Evolutionary conservation across 2,797 vertebrate genomes (phyloP).

Genomic region (Chiloscyllium punctatum): DNA sequence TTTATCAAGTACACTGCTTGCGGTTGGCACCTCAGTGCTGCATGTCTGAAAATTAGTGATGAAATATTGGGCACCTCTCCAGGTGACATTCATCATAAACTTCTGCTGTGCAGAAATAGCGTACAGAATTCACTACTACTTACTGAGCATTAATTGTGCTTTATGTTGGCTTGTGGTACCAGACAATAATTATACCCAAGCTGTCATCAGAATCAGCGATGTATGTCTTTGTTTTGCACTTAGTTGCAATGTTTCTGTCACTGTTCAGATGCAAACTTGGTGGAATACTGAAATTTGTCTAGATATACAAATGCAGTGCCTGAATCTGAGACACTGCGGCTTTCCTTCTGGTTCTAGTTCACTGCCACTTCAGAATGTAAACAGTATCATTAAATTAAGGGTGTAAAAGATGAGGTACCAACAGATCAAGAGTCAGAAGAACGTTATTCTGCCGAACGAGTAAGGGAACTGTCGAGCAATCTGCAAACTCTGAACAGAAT

Average conservation of each 20-base stretch:
- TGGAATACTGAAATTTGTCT: background rate
- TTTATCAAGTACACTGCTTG: background rate
- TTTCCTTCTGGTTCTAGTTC: background rate
- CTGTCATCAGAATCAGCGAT: background rate
- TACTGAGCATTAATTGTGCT: background rate
- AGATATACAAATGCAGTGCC: background rate
- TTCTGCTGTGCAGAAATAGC: background rate
- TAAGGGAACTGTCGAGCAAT: background rate
- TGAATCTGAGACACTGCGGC: background rate
- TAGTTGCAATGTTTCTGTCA: background rate
- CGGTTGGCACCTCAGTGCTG: background rate
- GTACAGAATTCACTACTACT: background rate
- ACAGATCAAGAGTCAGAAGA: background rate
- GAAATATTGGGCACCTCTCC: background rate
- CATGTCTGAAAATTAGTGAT: background rate
- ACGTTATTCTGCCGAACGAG: background rate
- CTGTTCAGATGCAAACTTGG: background rate
- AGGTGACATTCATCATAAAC: background rate
- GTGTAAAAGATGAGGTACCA: background rate
- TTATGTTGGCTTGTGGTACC: background rate
- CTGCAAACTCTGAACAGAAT: background rate
- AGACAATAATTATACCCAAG: background rate
- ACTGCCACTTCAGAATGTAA: background rate
- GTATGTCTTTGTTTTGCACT: background rate
- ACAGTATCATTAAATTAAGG: background rate